Base-by-base conservation (phyloP, 2,797 vertebrate genomes). In the Phoebastria nigripes region DNA sequence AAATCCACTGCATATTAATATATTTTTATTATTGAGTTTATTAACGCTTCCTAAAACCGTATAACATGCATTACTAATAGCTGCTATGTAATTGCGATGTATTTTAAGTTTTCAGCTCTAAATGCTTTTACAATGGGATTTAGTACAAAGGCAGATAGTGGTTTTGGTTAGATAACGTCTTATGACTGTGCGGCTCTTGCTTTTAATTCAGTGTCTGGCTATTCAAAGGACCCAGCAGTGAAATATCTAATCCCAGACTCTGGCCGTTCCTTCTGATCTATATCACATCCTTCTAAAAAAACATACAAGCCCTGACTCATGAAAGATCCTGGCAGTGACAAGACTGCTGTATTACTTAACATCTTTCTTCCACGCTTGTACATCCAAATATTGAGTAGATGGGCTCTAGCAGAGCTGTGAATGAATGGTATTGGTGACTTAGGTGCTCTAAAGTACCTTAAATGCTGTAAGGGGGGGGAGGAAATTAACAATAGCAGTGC, bases 401-500 rank as follows among this genome's bases (percentile, higher is more conserved):
- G 20, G 54, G 29, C n/a, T 88, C 54, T 18, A 29, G 59, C 52
- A 15, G 54, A 55, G 72, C 47, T 55, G 26, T 11, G 84, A 39
- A 25, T 55, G 42, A 44, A 33, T 6, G 33, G 17, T 22, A 11
- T 8, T 2, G 49, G 37, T 15, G 49, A 8, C 9, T 88, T 37
- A 6, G 0, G 20, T 0, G 15, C 61, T 41, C 18, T 8, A 6
- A 56, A 21, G 29, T 41, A 31, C 18, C 18, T 56, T 21, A 39
- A 35, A 13, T 41, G 39, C 26, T 6, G 18, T 2, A 1, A n/a
- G 7, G 11, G 17, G 3, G 8, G 8, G 11, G 3, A 0, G 7
- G 1, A 3, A 62, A 28, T 35, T 28, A 52, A 31, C 19, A 33
- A 6, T 18, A 51, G 7, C 0, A 2, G 18, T 7, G 20, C 0